Base-by-base conservation (phyloP, 1,140 invertebrate genomes). In the Steinernema khuongi region DNA sequence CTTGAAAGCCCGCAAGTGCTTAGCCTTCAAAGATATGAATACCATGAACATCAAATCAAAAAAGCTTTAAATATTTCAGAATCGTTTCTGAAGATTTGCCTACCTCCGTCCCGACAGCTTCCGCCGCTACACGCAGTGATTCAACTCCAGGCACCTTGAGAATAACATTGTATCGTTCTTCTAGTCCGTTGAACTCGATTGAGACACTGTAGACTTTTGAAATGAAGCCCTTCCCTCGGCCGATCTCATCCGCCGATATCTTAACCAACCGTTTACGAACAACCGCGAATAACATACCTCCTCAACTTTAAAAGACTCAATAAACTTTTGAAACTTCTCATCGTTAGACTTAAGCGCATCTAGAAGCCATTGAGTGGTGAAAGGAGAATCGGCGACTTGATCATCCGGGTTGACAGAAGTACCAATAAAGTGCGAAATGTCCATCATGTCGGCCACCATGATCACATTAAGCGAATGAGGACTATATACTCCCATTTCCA, bases 141-240 rank as follows among this genome's bases (percentile, higher is more conserved):
- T 28, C 70, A 2, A 28, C 1, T 4, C 43, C 70, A 1, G 70
- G 70, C 17, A 71, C 70, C 33, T 71, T 71, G 18, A 71, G 22
- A 22, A 71, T 41, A 2, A 71, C 50, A 14, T 26, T 22, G 22
- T 60, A 60, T 4, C 14, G 22, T 22, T 60, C 50, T 4, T 7
- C 33, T 18, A 28, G 14, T n/a, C 30, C 30, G 17, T 36, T 18
- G 30, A 29, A 29, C 1, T 17, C 22, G 22, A 28, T 41, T n/a
- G 11, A 68, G 17, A 71, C 22, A 18, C 26, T 60, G 50, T 71
- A 71, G 1, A 71, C 70, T 22, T 71, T 71, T 1, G 70, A 71
- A 29, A 44, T 33, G 30, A 71, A 71, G 17, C 70, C 70, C 26
- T 71, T 71, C 30, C 70, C 70, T 14, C 32, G 11, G 50, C 50